These are phyloP conservation scores for Garrulus glandarius DNA, from an alignment of 2,797 vertebrate species.

Conservation along the genomic window DNA sequence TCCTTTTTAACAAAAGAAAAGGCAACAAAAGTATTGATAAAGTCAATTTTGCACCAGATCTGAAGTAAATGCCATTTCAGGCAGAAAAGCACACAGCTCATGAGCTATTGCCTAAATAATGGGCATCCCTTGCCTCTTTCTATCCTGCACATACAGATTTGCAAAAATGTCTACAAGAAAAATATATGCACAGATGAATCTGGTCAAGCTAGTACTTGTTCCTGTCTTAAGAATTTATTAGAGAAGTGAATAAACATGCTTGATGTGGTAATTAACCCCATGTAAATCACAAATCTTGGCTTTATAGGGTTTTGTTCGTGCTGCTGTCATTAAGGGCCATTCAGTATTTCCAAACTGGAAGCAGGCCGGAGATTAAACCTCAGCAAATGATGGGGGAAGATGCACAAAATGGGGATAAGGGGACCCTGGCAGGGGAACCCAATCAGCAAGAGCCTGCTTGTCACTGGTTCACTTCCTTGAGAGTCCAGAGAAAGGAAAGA, in stretches of 20 bases:
- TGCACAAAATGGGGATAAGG: background rate
- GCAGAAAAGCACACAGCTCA: background rate
- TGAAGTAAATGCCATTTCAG: background rate
- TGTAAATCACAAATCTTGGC: conserved; percentile 30
- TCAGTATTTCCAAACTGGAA: conserved; percentile 16
- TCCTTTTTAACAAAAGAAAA: background rate
- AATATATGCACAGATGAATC: conserved; percentile 5
- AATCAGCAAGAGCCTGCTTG: background rate
- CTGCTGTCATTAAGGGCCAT: background rate
- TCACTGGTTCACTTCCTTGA: background rate
- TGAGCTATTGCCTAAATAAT: background rate
- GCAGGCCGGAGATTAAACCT: background rate
- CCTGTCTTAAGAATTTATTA: conserved; percentile 49
- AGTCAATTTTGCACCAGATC: background rate
- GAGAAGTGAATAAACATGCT: conserved; percentile 50
- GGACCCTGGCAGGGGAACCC: background rate
- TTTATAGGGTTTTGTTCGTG: conserved; percentile 29
- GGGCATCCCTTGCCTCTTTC: background rate
- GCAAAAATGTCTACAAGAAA: background rate
- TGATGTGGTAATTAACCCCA: conserved; percentile 51
- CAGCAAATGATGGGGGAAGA: background rate
- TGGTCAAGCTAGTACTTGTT: conserved; percentile 51
- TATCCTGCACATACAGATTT: background rate
- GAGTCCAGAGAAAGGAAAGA: background rate
- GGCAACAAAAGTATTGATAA: background rate